Conservation (phyloP, 2,113 vertebrate species). For the Poeciliopsis retropinna region DNA sequence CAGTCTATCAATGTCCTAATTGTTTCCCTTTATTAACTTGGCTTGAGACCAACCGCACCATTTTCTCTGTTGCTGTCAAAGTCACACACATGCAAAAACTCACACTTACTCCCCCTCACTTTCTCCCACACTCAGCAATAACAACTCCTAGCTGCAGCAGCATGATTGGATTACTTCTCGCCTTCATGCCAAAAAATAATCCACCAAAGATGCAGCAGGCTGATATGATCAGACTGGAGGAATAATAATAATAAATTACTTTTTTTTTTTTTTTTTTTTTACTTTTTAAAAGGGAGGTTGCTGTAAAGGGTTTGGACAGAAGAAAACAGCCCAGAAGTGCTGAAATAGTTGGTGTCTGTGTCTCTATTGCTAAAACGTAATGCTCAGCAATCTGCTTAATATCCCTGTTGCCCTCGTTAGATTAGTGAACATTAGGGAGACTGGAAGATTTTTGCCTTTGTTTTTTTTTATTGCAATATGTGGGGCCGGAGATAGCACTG, state of each 20-base stretch:
- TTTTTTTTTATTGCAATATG: constrained; percentile 58
- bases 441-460: constrained; percentile 65
- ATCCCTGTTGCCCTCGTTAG: constrained; percentile 67
- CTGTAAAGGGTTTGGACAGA: constrained; percentile 1
- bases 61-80: constrained; percentile 49
- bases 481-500: constrained; percentile 17
- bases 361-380: constrained; percentile 65
- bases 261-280: constrained; percentile 48
- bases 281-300: constrained; percentile 1
- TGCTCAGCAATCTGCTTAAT: constrained; percentile 71
- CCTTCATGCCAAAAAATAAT: constrained; percentile 70
- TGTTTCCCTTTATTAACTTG: constrained; percentile 79
- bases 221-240: constrained; percentile 61
- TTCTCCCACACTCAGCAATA: constrained; percentile 68
- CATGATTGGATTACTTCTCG: constrained; percentile 61
- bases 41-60: constrained; percentile 59
- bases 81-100: constrained; percentile 20
- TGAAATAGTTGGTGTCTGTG: constrained; percentile 61
- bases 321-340: constrained; percentile 57
- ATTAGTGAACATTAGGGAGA: constrained; percentile 74
- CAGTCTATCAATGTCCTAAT: constrained; percentile 73
- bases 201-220: constrained; percentile 67
- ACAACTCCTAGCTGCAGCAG: constrained; percentile 54
- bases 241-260: constrained; percentile 55
- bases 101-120: constrained; percentile 64